These are phyloP conservation scores for Corythoichthys haematopterus DNA, from an alignment of 2,113 vertebrate genomes.

Conservation along the genomic window DNA sequence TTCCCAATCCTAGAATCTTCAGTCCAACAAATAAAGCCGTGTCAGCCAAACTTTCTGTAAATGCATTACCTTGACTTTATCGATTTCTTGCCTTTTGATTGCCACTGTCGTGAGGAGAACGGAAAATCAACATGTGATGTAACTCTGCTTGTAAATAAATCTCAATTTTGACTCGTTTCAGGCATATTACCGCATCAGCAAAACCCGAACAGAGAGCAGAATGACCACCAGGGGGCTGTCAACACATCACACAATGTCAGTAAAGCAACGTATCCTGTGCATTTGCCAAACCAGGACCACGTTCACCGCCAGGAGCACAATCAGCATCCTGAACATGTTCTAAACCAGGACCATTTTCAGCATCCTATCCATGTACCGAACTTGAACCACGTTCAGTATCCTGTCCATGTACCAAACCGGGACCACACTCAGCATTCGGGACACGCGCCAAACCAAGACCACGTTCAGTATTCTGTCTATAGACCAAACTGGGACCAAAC, in stretches of 20 bases:
- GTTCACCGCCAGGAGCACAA: neutral
- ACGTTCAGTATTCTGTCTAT: neutral
- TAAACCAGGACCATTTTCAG: neutral
- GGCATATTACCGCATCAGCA: neutral
- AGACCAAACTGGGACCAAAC: too few relatives aligned
- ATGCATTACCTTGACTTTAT: too few relatives aligned
- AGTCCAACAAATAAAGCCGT: too few relatives aligned
- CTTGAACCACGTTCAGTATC: neutral
- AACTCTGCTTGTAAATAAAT: neutral
- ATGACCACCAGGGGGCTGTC: constrained; percentile 21
- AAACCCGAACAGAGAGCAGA: constrained; percentile 34
- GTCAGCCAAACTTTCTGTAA: too few relatives aligned
- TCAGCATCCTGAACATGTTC: neutral
- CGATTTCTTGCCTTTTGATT: too few relatives aligned
- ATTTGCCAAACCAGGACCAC: neutral
- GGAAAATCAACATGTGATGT: too few relatives aligned
- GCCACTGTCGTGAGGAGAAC: too few relatives aligned
- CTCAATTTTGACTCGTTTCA: constrained; percentile 7
- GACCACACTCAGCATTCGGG: neutral
- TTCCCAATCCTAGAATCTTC: too few relatives aligned
- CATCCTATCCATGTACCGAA: neutral
- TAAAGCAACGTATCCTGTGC: neutral
- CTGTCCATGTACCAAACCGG: neutral
- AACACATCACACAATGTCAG: neutral
- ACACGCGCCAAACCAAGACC: neutral